phyloP scores from a whole-genome alignment of 2,888 invertebrate genomes.

The Neuroscelio doddi region DNA sequence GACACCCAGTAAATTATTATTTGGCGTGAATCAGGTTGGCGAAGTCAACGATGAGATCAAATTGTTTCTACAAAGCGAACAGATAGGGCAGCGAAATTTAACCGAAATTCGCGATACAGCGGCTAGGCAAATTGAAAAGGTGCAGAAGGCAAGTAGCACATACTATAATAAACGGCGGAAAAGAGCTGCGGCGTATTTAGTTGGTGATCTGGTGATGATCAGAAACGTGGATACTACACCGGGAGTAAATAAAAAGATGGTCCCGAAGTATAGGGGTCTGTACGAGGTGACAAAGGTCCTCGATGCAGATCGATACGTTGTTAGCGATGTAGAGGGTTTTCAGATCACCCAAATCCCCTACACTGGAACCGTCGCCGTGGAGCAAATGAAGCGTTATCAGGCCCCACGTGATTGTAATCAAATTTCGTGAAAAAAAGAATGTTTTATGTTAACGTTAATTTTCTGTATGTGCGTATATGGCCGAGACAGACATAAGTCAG shows the following conservation, averaged over 20 bases:
- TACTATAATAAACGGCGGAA: constrained; percentile 51
- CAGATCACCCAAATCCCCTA: constrained; percentile 21
- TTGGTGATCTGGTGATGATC: constrained; percentile 41
- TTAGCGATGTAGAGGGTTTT: constrained; percentile 23
- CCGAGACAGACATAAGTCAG: too few relatives aligned
- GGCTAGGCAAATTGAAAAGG: constrained; percentile 35
- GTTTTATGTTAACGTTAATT: too few relatives aligned
- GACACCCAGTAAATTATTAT: constrained; percentile 53
- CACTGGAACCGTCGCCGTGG: constrained; percentile 15
- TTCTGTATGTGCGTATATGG: too few relatives aligned
- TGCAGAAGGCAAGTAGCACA: constrained; percentile 49
- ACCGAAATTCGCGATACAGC: constrained; percentile 26
- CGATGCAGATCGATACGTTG: constrained; percentile 31
- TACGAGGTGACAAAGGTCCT: constrained; percentile 36
- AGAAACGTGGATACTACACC: constrained; percentile 31
- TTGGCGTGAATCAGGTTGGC: constrained; percentile 54
- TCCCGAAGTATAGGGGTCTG: constrained; percentile 38
- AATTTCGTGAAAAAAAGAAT: too few relatives aligned
- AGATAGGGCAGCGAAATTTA: constrained; percentile 23
- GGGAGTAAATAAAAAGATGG: constrained; percentile 35
- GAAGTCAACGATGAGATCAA: constrained; percentile 35
- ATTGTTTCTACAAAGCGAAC: constrained; percentile 8
- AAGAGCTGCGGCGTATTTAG: constrained; percentile 18
- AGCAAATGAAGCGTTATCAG: too few relatives aligned
- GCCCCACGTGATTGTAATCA: too few relatives aligned